Evolutionary conservation across 1,140 invertebrate species (phyloP).

Genomic region (Ooceraea biroi): DNA sequence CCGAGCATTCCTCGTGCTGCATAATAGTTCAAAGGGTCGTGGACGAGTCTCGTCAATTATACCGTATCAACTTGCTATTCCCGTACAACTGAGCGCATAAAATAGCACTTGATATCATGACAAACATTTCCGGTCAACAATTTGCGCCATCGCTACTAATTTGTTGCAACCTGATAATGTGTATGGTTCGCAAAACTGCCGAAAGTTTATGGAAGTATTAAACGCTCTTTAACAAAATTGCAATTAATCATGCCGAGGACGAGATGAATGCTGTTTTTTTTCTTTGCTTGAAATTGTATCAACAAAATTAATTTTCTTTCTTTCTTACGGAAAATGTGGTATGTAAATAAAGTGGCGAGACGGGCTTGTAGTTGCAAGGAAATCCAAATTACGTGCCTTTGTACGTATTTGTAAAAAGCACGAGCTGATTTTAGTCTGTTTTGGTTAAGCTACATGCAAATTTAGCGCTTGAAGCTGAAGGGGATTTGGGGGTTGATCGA

Average conservation of each 20-base stretch:
- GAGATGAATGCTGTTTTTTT: background rate
- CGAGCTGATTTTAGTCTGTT: constrained; percentile 26
- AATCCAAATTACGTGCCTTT: background rate
- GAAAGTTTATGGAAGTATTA: background rate
- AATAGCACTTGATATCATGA: background rate
- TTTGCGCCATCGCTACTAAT: constrained; percentile 12
- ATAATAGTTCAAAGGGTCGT: constrained; percentile 48
- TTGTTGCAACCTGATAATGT: background rate
- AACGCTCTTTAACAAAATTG: background rate
- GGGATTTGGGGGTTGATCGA: constrained; percentile 31
- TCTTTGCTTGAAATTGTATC: background rate
- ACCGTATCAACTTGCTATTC: background rate
- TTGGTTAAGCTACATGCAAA: constrained; percentile 55
- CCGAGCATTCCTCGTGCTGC: constrained; percentile 18
- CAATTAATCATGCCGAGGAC: background rate
- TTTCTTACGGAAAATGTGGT: background rate
- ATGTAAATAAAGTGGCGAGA: background rate
- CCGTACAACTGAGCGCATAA: background rate
- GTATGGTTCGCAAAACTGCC: background rate
- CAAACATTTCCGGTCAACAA: background rate
- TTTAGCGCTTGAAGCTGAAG: constrained; percentile 47
- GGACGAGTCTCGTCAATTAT: constrained; percentile 43
- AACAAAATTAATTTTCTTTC: background rate
- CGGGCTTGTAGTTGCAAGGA: background rate
- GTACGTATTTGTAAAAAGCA: constrained; percentile 28